Evolutionary conservation across 2,797 vertebrate species (phyloP).

Genomic region (Danio kyathit): DNA sequence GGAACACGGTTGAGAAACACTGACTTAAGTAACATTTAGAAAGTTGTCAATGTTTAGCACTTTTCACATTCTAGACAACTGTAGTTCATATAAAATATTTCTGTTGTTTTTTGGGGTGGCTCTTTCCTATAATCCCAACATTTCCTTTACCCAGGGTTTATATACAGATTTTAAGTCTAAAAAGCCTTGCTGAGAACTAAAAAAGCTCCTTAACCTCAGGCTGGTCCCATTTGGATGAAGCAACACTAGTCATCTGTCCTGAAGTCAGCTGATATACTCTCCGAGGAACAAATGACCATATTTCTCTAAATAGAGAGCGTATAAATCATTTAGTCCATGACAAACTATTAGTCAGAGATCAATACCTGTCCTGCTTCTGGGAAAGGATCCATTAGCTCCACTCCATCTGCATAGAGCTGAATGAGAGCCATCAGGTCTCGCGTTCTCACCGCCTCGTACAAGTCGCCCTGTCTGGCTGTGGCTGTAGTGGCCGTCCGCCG

Average conservation of each 20-base stretch:
- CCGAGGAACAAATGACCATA: background rate
- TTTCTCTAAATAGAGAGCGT: background rate
- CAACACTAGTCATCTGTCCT: background rate
- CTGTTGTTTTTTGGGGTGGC: too few relatives aligned
- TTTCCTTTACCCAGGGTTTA: too few relatives aligned
- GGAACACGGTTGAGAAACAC: too few relatives aligned
- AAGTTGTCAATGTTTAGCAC: too few relatives aligned
- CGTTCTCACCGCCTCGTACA: conserved; percentile 87
- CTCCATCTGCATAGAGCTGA: conserved; percentile 90
- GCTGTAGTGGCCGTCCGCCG: conserved; percentile 81
- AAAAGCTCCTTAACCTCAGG: background rate
- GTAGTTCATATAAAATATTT: too few relatives aligned
- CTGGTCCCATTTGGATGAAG: background rate
- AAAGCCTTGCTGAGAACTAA: too few relatives aligned
- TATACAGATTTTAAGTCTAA: too few relatives aligned
- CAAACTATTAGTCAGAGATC: conserved; percentile 8
- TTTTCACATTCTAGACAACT: too few relatives aligned
- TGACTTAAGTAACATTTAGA: too few relatives aligned
- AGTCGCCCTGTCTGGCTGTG: conserved; percentile 82
- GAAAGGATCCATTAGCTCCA: conserved; percentile 89
- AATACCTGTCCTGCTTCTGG: conserved; percentile 86
- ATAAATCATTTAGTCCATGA: background rate
- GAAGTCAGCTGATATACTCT: background rate
- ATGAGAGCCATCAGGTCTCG: conserved; percentile 90
- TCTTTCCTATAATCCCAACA: too few relatives aligned